phyloP scores from a whole-genome alignment of 2,113 vertebrate species.

The Tautogolabrus adspersus region DNA sequence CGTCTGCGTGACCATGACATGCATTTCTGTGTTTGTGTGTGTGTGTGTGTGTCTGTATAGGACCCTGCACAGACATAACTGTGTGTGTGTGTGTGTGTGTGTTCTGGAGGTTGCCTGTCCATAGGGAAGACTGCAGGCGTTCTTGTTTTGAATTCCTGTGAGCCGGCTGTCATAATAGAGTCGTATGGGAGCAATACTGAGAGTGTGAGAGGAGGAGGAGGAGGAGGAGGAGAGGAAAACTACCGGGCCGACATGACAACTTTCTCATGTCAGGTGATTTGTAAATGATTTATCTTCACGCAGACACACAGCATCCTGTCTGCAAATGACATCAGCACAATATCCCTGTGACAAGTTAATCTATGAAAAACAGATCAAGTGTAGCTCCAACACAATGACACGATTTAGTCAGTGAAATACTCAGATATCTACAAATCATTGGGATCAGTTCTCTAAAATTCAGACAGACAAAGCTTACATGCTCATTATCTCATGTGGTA shows the following conservation, averaged over 20 bases:
- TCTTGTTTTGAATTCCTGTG: constrained; percentile 80
- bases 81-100: constrained; percentile 34
- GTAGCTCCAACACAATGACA: background rate
- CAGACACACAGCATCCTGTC: background rate
- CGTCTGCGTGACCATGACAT: constrained; percentile 30
- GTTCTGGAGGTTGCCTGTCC: constrained; percentile 32
- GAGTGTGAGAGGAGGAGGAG: background rate
- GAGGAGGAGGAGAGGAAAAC: constrained; percentile 39
- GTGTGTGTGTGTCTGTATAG: constrained; percentile 25
- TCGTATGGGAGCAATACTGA: constrained; percentile 8
- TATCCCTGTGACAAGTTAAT: background rate
- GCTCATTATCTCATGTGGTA: too few species aligned
- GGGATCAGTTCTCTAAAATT: too few species aligned
- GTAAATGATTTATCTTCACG: constrained; percentile 19
- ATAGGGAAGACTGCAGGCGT: constrained; percentile 58
- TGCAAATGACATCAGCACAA: background rate
- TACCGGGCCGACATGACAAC: constrained; percentile 9
- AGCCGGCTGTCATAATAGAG: constrained; percentile 78
- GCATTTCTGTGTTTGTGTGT: constrained; percentile 8
- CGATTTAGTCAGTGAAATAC: background rate
- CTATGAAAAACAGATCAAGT: background rate
- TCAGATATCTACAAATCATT: background rate
- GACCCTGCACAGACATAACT: background rate
- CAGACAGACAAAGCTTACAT: too few species aligned
- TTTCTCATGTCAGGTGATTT: constrained; percentile 6